Percentiles rank a stretch among this genome's conserved stretches.
Evolutionary conservation across 2,113 vertebrate species (phyloP).

Genomic region (Axis porcinus): DNA sequence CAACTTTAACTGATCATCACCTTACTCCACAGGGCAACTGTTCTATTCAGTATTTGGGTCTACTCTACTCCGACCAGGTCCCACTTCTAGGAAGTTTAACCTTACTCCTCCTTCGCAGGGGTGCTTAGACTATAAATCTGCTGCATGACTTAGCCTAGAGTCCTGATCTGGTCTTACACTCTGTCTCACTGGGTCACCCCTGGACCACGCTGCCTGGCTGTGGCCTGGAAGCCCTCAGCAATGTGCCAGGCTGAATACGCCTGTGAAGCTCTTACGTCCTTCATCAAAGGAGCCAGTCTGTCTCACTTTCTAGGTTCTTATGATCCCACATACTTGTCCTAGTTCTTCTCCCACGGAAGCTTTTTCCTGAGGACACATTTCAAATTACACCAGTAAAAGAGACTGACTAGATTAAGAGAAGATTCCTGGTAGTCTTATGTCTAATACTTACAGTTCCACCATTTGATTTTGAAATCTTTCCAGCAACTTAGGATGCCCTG

Average conservation of each 20-base stretch:
- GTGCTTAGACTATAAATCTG: background rate
- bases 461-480: background rate
- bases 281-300: no score
- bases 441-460: background rate
- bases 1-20: background rate
- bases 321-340: background rate
- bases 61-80: background rate
- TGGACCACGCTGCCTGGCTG: accelerated
- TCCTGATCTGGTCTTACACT: background rate
- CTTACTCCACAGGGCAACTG: no score
- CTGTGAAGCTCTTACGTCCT: background rate
- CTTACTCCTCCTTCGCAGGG: background rate
- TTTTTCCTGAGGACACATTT: background rate
- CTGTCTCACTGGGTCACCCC: background rate
- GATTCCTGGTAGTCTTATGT: background rate
- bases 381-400: background rate
- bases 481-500: background rate
- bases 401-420: background rate
- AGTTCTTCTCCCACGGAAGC: background rate
- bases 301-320: background rate
- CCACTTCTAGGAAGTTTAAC: background rate
- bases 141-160: background rate
- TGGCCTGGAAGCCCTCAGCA: background rate
- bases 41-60: background rate
- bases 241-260: background rate